phyloP scores from a whole-genome alignment of 2,888 invertebrate species.

The Rhimphoctona megacephalus region DNA sequence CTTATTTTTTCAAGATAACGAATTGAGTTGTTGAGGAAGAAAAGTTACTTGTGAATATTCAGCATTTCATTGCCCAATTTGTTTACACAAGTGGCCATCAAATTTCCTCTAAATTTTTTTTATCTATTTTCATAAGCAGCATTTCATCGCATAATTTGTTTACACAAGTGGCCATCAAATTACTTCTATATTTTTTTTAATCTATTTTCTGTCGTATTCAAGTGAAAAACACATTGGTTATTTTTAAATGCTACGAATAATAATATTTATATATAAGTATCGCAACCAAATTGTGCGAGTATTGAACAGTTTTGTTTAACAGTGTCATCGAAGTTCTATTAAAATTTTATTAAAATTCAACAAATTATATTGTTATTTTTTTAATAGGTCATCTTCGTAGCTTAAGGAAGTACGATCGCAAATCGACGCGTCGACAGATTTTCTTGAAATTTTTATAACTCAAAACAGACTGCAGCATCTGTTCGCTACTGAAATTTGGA shows the following conservation, averaged over 20 bases:
- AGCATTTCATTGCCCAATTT: neutral
- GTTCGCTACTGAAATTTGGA: too few relatives aligned
- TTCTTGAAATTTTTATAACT: too few relatives aligned
- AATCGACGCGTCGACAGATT: too few relatives aligned
- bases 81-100: conserved; percentile 3
- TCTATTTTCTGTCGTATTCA: neutral
- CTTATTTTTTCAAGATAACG: neutral
- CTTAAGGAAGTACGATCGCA: too few relatives aligned
- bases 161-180: conserved; percentile 3
- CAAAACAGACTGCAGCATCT: too few relatives aligned
- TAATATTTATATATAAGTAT: too few relatives aligned
- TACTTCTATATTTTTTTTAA: neutral
- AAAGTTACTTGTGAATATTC: neutral
- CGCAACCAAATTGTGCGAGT: too few relatives aligned
- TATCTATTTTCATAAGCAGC: too few relatives aligned
- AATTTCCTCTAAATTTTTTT: neutral
- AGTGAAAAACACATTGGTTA: neutral
- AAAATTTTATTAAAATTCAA: neutral
- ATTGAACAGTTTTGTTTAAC: neutral
- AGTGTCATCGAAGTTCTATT: too few relatives aligned
- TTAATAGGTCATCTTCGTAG: neutral
- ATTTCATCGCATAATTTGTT: neutral
- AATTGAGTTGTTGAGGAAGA: neutral
- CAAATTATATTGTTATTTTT: too few relatives aligned
- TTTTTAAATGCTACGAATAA: neutral